Evolutionary conservation across 2,113 vertebrate species (phyloP).

Genomic region (Leucopternis melanops): DNA sequence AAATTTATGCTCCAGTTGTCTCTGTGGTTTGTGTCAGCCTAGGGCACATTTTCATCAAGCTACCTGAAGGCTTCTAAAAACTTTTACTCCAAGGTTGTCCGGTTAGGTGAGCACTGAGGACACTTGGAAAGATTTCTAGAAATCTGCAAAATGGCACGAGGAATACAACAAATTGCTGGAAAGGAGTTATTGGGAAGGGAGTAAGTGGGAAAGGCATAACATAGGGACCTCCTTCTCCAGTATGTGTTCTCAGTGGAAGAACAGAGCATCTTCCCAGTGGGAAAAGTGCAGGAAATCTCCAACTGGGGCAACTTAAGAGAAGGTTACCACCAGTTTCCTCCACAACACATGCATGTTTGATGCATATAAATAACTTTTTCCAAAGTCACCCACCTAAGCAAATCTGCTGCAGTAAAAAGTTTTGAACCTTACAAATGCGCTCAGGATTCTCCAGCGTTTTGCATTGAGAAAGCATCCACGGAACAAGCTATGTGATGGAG

Average conservation of each 20-base stretch:
- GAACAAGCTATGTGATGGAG: background rate
- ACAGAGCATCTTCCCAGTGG: background rate
- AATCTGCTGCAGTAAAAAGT: background rate
- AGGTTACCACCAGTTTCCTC: background rate
- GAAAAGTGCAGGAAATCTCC: background rate
- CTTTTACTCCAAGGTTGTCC: no score
- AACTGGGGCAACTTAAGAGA: background rate
- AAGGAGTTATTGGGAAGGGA: background rate
- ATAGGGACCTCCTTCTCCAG: background rate
- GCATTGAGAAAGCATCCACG: background rate
- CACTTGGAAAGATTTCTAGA: no score
- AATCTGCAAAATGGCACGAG: background rate
- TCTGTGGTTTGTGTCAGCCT: conserved; percentile 33
- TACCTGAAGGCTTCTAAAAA: no score
- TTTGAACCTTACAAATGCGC: background rate
- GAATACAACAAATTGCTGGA: background rate
- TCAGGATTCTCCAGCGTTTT: background rate
- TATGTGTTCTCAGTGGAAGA: background rate
- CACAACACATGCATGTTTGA: background rate
- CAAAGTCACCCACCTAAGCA: background rate
- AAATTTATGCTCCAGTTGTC: conserved; percentile 11
- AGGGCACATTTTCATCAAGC: no score
- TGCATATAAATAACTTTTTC: background rate
- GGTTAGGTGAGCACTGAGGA: no score
- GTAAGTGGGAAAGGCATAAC: background rate